Evolutionary conservation across 64 coral and sea anemone genomes (phyloP).

Genomic region (Acropora yongei): DNA sequence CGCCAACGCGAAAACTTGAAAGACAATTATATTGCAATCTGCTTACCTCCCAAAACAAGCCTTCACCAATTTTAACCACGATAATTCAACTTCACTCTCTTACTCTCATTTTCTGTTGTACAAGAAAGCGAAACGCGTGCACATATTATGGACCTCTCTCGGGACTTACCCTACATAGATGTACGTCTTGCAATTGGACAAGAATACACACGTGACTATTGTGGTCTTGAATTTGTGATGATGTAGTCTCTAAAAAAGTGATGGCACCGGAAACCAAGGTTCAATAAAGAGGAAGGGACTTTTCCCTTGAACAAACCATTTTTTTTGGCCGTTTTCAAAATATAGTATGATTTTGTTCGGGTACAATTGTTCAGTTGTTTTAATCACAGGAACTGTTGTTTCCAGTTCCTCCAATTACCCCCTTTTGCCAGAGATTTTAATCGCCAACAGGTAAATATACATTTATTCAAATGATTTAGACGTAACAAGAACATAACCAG

Average conservation of each 20-base stretch:
- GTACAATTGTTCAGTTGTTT: no score
- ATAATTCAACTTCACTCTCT: neutral
- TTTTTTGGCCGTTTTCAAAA: no score
- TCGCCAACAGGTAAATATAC: no score
- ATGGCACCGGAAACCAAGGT: neutral
- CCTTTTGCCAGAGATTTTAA: no score
- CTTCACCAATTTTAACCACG: neutral
- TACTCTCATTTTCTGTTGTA: neutral
- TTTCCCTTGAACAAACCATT: neutral
- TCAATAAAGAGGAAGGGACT: neutral
- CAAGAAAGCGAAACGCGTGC: neutral
- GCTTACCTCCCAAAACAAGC: neutral
- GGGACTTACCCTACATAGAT: neutral
- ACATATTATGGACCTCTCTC: slow-evolving; percentile 15
- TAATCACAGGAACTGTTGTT: no score
- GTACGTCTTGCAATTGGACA: neutral
- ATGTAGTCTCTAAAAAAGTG: neutral
- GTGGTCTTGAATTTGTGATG: neutral
- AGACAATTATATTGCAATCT: neutral
- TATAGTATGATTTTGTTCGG: no score
- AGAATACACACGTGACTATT: slow-evolving; percentile 12
- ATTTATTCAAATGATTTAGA: no score
- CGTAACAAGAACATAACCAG: no score
- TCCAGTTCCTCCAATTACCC: no score
- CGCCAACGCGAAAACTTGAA: no score